phyloP scores from a whole-genome alignment of 2,888 invertebrate genomes.

The Mayetiola destructor region DNA sequence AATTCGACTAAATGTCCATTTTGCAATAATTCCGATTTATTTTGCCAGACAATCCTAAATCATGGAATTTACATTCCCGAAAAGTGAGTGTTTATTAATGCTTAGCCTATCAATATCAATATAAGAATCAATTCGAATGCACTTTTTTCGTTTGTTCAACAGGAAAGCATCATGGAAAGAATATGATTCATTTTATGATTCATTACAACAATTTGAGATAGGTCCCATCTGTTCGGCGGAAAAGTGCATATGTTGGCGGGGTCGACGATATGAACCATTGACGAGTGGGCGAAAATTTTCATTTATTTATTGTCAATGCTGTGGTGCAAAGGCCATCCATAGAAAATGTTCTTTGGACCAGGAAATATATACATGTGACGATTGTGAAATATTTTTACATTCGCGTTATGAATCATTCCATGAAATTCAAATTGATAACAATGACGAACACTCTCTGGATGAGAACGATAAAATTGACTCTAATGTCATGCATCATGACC shows the following conservation, averaged over 20 bases:
- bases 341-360: not conserved
- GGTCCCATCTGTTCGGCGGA: conserved; percentile 40
- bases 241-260: conserved; percentile 45
- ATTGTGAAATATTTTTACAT: not conserved
- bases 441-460: no score
- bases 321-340: conserved; percentile 17
- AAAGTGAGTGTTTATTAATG: conserved; percentile 40
- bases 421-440: no score
- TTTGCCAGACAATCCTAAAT: conserved; percentile 44
- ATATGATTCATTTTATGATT: conserved; percentile 50
- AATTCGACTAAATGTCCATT: conserved; percentile 74
- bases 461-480: no score
- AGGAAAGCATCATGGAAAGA: conserved; percentile 77
- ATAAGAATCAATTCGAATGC: no score
- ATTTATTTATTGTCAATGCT: conserved; percentile 24
- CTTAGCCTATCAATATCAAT: no score
- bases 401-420: no score
- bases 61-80: conserved; percentile 69
- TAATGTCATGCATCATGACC: no score
- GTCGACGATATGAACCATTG: conserved; percentile 32
- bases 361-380: not conserved
- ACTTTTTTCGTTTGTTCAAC: conserved; percentile 19
- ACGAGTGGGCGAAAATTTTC: conserved; percentile 21
- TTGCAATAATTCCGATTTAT: conserved; percentile 55
- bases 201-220: not conserved